A percentile compares a stretch with the other conserved stretches of the same genome.
Conservation (phyloP, 2,888 invertebrate species). For the Seira ritae region DNA sequence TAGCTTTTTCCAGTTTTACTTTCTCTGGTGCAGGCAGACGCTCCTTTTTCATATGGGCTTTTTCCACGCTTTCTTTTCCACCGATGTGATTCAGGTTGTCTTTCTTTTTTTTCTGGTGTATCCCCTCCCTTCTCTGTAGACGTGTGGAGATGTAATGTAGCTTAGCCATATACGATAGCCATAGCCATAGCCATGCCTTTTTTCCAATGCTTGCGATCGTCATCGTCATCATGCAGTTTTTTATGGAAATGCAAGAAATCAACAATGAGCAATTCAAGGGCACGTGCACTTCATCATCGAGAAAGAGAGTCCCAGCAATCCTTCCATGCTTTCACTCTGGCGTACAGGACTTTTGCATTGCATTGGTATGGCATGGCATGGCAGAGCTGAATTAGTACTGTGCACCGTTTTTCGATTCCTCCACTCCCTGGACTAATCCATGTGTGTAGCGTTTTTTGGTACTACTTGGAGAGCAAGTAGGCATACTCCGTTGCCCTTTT, state of each 20-base stretch:
- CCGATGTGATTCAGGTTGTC: neutral
- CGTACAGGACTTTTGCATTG: too few species aligned
- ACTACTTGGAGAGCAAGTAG: too few species aligned
- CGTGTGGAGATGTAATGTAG: too few species aligned
- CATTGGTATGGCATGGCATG: neutral
- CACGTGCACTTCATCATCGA: constrained; percentile 23
- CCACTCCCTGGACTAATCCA: neutral
- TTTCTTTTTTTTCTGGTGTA: neutral
- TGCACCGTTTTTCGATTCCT: neutral
- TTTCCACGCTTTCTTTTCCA: neutral
- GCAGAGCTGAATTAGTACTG: neutral
- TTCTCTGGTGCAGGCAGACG: too few species aligned
- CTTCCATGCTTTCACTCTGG: too few species aligned
- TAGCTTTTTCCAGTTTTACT: too few species aligned
- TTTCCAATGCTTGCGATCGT: neutral
- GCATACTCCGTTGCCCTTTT: too few species aligned
- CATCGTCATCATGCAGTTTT: neutral
- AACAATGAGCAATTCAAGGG: constrained; percentile 39
- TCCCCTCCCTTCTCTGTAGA: neutral
- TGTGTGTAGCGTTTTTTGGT: neutral
- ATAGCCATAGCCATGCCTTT: too few species aligned
- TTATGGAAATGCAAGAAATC: neutral
- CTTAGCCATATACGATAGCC: too few species aligned
- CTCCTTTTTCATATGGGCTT: neutral
- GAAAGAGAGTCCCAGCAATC: neutral